phyloP scores from a whole-genome alignment of 1,140 invertebrate genomes.

The Polyergus mexicanus region DNA sequence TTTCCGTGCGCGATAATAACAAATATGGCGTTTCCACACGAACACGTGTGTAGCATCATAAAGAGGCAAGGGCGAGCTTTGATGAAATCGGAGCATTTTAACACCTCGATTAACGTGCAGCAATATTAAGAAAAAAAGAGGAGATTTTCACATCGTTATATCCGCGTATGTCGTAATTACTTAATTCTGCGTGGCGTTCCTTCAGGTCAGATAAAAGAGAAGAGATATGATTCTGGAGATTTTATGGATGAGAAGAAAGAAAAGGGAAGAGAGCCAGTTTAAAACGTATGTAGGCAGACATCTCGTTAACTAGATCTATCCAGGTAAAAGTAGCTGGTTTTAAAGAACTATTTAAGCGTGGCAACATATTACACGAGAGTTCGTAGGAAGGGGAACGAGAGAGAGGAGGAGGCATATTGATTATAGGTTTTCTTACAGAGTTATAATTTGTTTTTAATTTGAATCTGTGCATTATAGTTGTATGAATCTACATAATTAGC shows the following conservation, averaged over 20 bases:
- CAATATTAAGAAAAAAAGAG: conserved; percentile 42
- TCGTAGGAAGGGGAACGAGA: not conserved
- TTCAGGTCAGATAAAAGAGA: conserved; percentile 72
- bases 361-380: conserved; percentile 63
- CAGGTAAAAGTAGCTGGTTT: conserved; percentile 66
- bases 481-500: conserved; percentile 8
- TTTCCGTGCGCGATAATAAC: not conserved
- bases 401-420: not conserved
- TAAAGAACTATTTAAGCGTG: conserved; percentile 59
- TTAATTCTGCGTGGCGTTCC: conserved; percentile 69
- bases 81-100: conserved; percentile 22
- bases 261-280: conserved; percentile 32
- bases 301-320: conserved; percentile 65
- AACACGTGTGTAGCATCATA: not conserved
- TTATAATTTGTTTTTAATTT: not conserved
- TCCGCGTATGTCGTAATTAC: conserved; percentile 70
- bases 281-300: conserved; percentile 63
- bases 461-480: not conserved
- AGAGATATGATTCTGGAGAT: conserved; percentile 60
- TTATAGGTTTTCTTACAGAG: not conserved
- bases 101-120: not conserved
- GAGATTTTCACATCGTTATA: conserved; percentile 38
- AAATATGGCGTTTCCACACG: not conserved
- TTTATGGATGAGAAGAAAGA: conserved; percentile 46
- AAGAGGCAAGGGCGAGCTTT: not conserved